These are phyloP conservation scores for Pluvialis apricaria DNA, from an alignment of 2,113 vertebrate species.

Conservation along the genomic window DNA sequence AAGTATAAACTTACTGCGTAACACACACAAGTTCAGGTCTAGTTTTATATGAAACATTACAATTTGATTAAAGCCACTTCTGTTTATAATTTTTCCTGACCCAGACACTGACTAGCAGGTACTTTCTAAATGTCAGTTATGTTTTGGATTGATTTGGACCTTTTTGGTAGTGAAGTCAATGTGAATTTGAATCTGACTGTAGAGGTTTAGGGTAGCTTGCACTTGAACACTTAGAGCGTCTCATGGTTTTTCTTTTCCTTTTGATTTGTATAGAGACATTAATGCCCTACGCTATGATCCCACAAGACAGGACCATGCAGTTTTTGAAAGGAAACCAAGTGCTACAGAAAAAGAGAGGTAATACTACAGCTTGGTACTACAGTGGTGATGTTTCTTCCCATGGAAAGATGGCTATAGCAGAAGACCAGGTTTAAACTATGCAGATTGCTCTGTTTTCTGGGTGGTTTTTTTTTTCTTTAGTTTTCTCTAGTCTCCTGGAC, in stretches of 20 bases:
- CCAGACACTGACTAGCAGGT: not conserved
- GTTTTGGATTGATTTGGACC: not conserved
- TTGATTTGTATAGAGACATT: constrained; percentile 77
- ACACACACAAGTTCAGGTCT: not conserved
- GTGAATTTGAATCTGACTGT: not conserved
- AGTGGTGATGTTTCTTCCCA: not conserved
- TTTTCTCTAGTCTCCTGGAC: not conserved
- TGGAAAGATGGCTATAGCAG: not conserved
- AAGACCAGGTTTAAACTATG: not conserved
- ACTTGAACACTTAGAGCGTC: not conserved
- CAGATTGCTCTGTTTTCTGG: not conserved
- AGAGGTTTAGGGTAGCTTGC: not conserved
- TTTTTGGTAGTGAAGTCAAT: not conserved
- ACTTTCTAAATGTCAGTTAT: not conserved
- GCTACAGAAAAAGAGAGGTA: constrained; percentile 83
- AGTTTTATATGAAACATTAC: not conserved
- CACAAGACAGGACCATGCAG: constrained; percentile 83
- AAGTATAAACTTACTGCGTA: not conserved
- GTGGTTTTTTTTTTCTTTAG: not conserved
- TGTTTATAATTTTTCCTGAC: not conserved
- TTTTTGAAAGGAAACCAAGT: constrained; percentile 81
- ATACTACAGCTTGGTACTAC: not conserved
- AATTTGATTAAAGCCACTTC: not conserved
- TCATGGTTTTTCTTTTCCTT: not conserved
- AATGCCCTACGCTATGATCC: constrained; percentile 90